Base-by-base conservation (phyloP, 2,888 invertebrate genomes). In the Dolomedes plantarius region DNA sequence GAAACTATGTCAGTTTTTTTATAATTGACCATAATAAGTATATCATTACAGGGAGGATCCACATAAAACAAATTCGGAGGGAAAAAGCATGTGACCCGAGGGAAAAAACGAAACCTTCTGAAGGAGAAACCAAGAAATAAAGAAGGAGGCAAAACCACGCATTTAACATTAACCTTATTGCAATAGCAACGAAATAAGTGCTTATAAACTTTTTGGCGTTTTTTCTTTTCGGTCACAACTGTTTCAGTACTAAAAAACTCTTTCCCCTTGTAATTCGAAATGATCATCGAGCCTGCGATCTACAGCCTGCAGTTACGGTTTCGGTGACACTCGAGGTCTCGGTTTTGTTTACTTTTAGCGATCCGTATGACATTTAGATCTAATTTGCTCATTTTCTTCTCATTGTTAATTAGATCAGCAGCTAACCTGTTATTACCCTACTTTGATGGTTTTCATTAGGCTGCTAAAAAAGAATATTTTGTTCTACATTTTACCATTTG, bases 341-440 rank as follows among this genome's bases (percentile, higher is more conserved):
- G 50, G 29, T 39, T 74, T 74, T 81, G 62, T 81, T 81, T 81
- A 81, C 81, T 36, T 74, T 50, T 68, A 28, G 23, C 29, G 1
- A 9, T 27, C 31, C 81, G 39, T 36, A 56, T 74, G 74, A 68
- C 32, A 65, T 36, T 68, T 68, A 27, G 19, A 3, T 36, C 68
- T 32, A 68, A 68, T 68, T 68, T 68, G 32, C 36, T 39, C 27
- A 11, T 68, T 68, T 36, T 68, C 68, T 72, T 32, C 56, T 71
- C 71, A 75, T 75, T 83, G 69, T 46, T 83, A 83, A 83, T 83
- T 83, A 76, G 76, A 83, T 75, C 82, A 72, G 19, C 29, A 27
- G 7, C 27, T 27, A 83, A 76, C 82, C 71, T 83, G 82, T 83
- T 83, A 83, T 83, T 83, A 83, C 76, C 82, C 82, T 65, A 83